A percentile compares a stretch with the other conserved stretches of the same genome.
Conservation (phyloP, 2,888 invertebrate species). For the Aromia moschata region DNA sequence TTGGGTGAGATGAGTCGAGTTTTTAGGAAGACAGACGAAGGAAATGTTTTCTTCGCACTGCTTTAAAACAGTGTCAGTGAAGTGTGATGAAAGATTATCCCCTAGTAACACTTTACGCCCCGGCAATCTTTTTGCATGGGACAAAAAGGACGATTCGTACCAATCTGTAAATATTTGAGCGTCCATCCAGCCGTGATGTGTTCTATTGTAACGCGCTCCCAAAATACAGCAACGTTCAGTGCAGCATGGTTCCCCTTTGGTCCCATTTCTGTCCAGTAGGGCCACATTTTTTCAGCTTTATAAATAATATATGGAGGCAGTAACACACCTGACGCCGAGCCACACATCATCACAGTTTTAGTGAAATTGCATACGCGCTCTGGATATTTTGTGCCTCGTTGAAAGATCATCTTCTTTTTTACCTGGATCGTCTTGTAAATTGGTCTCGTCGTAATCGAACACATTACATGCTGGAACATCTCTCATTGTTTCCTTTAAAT, state of each 20-base stretch:
- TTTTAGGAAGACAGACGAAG: slow-evolving; percentile 10
- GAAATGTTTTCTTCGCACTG: slow-evolving; percentile 19
- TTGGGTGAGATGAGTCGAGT: slow-evolving; percentile 29
- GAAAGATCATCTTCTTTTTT: slow-evolving; percentile 35
- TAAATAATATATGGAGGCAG: slow-evolving; percentile 43
- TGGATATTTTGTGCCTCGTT: slow-evolving; percentile 24
- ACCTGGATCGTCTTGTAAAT: slow-evolving; percentile 37
- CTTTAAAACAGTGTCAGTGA: slow-evolving; percentile 23
- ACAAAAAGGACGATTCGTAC: slow-evolving; percentile 6
- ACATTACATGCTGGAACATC: slow-evolving; percentile 28
- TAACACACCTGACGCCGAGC: slow-evolving; percentile 48
- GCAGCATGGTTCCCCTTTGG: slow-evolving; percentile 49
- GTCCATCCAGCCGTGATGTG: slow-evolving; percentile 26
- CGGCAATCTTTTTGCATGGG: slow-evolving; percentile 7
- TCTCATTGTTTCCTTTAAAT: slow-evolving; percentile 34
- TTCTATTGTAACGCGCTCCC: slow-evolving; percentile 38
- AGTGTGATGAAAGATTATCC: slow-evolving; percentile 55
- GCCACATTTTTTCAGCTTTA: slow-evolving; percentile 50
- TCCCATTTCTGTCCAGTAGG: slow-evolving; percentile 46
- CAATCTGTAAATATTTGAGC: slow-evolving; percentile 10
- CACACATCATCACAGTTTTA: slow-evolving; percentile 50
- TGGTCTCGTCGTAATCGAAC: slow-evolving; percentile 28
- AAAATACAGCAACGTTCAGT: slow-evolving; percentile 44
- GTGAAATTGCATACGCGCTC: slow-evolving; percentile 41
- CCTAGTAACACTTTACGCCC: slow-evolving; percentile 54